Evolutionary conservation across 2,888 invertebrate species (phyloP), one percentile per base, ranked within the genome.

Genomic region (Polymixis lichenea): DNA sequence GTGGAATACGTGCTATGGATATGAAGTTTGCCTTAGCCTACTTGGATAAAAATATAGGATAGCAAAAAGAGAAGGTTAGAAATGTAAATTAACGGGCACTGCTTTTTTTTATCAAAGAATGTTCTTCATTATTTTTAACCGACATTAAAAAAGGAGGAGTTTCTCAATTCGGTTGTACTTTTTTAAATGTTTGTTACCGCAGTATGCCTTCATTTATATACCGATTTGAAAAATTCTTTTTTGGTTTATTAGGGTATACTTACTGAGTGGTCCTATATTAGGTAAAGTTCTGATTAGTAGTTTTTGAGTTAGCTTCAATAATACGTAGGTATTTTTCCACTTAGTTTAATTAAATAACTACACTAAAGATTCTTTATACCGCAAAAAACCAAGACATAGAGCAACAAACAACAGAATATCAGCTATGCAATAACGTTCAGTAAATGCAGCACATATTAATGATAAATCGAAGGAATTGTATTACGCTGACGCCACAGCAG

Each of bases 391-490:
- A 22, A 15, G 11, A 11, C 15, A 49, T 6, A 62, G 46, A 62
- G 8, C 3, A 53, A 15, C 17, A 38, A 61, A 51, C 4, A 28
- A 22, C 3, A 53, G 7, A 43, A 60, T 65, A 53, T n/a, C 19
- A 75, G 11, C 15, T 1, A 13, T 4, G 0, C 32, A 60, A 53
- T 53, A 46, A 32, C 32, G 22, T 19, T 58, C 9, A 53, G 19
- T 46, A 66, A 66, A 60, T 22, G 2, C 28, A 60, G 25, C 22
- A 60, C n/a, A 53, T 49, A 64, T 56, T 22, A 53, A 65, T 58
- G n/a, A n/a, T 56, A 56, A 19, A 32, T 60, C 19, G 1, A 56
- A 75, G 65, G 51, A 43, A 60, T 61, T 60, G 74, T 58, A 79
- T 69, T 32, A 61, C 13, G 6, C 1, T 6, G 13, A 51, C 9